phyloP scores from a whole-genome alignment of 2,797 vertebrate genomes.

The Myotis findleyi region DNA sequence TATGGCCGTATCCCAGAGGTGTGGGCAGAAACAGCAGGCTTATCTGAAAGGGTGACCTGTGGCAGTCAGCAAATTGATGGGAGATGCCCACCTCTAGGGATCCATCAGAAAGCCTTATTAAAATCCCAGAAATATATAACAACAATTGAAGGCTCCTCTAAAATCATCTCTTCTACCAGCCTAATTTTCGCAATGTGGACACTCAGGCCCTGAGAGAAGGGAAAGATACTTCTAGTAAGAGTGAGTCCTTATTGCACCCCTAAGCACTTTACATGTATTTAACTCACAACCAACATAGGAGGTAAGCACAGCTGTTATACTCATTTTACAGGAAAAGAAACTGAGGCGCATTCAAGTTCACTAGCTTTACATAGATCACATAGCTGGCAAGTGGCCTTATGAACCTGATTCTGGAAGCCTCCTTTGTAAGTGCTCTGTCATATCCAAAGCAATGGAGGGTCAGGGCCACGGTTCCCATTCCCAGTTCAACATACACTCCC shows the following conservation, averaged over 20 bases:
- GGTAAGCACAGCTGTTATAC: neutral
- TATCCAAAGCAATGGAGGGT: fast-evolving
- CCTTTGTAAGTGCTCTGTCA: fast-evolving
- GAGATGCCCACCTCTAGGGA: neutral
- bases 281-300: neutral
- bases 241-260: neutral
- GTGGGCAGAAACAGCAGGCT: neutral
- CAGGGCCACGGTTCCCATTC: too few relatives aligned
- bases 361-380: neutral
- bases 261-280: neutral
- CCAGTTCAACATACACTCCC: fast-evolving
- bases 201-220: neutral
- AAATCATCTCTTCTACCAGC: neutral
- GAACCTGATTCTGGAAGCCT: neutral
- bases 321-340: slow-evolving; percentile 9
- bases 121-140: neutral
- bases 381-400: neutral
- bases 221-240: neutral
- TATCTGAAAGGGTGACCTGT: fast-evolving
- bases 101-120: neutral
- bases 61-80: neutral
- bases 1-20: fast-evolving
- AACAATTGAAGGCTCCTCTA: neutral
- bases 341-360: neutral
- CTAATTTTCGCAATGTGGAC: neutral